These are phyloP conservation scores for Pharmacophagus antenor DNA, from an alignment of 2,888 invertebrate species.

Conservation along the genomic window DNA sequence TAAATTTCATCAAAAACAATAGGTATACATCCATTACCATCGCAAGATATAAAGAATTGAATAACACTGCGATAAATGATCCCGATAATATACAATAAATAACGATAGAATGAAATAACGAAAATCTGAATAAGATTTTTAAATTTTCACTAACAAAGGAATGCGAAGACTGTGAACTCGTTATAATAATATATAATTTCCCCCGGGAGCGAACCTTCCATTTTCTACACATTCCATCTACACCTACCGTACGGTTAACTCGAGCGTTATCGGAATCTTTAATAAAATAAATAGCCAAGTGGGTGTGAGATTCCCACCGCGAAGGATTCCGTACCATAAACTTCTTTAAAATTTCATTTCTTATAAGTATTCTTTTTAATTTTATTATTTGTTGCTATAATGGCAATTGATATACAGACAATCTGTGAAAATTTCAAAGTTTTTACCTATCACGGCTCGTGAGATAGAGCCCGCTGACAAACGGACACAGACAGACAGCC, in stretches of 20 bases:
- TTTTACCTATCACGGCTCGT: no score
- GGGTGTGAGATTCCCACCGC: no score
- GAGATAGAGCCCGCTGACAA: no score
- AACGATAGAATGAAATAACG: slow-evolving; percentile 31
- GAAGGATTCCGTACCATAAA: no score
- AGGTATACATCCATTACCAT: slow-evolving; percentile 1
- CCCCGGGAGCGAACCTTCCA: slow-evolving; percentile 39
- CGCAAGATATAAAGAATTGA: slow-evolving; percentile 14
- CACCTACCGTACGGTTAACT: slow-evolving; percentile 15
- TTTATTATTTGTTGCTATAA: no score
- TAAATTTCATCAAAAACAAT: no score
- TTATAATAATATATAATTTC: slow-evolving; percentile 53
- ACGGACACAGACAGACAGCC: no score
- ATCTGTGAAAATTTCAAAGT: no score
- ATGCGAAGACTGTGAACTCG: slow-evolving; percentile 39
- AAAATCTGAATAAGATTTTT: slow-evolving; percentile 38
- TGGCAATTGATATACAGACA: no score
- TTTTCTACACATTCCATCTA: slow-evolving; percentile 29
- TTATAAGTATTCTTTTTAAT: no score
- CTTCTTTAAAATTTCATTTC: no score
- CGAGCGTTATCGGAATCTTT: slow-evolving; percentile 4
- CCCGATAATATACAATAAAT: slow-evolving; percentile 20
- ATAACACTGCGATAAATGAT: slow-evolving; percentile 8
- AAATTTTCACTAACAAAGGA: slow-evolving; percentile 43
- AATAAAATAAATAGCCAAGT: background rate